These are phyloP conservation scores for Halictus ligatus DNA, from an alignment of 2,888 invertebrate species.

Conservation along the genomic window DNA sequence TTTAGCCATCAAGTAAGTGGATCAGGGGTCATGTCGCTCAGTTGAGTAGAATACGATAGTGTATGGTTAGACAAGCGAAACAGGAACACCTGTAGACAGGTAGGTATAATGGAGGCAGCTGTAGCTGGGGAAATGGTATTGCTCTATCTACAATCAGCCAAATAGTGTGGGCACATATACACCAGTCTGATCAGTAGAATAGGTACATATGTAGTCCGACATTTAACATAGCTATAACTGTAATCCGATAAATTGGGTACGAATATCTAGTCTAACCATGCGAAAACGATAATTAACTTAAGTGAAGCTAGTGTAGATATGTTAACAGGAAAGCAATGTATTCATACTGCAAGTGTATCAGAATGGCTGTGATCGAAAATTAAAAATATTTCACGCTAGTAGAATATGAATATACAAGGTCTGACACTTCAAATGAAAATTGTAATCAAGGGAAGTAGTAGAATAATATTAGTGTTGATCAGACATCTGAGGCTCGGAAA, in stretches of 20 bases:
- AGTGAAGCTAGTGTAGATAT: neutral
- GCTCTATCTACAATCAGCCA: neutral
- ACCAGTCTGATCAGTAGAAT: neutral
- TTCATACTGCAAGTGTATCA: neutral
- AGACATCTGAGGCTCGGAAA: too few species aligned
- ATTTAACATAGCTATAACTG: neutral
- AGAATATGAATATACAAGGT: neutral
- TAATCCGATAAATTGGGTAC: neutral
- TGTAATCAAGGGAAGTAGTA: too few species aligned
- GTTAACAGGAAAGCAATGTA: neutral
- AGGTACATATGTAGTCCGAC: neutral
- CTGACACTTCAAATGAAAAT: neutral
- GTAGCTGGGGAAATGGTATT: neutral
- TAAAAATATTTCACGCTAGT: neutral
- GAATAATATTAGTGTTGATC: neutral
- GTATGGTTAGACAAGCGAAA: too few species aligned
- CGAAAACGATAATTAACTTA: neutral
- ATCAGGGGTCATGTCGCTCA: neutral
- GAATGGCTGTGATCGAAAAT: neutral
- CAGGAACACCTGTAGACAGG: neutral
- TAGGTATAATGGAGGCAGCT: neutral
- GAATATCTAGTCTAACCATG: neutral
- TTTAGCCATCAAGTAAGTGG: neutral
- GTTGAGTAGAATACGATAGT: neutral
- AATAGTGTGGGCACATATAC: neutral